These are phyloP conservation scores for Stictonetta naevosa DNA, from an alignment of 2,113 vertebrate species.

Conservation along the genomic window DNA sequence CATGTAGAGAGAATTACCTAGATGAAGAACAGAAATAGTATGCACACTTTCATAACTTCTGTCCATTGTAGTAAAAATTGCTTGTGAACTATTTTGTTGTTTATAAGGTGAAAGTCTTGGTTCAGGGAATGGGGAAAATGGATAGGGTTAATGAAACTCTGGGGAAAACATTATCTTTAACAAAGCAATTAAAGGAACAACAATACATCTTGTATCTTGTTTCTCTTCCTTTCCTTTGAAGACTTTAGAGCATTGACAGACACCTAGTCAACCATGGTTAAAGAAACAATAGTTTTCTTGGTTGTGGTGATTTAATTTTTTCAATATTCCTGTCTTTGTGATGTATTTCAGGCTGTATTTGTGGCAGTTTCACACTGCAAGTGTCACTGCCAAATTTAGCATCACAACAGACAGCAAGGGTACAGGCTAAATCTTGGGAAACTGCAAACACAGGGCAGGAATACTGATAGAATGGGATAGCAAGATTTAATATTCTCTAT, in stretches of 20 bases:
- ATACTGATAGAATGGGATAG: background rate
- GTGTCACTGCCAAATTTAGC: background rate
- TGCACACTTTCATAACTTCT: background rate
- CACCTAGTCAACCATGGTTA: background rate
- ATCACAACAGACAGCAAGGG: background rate
- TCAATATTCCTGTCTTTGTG: background rate
- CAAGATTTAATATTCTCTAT: background rate
- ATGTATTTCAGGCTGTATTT: background rate
- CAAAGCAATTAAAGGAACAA: background rate
- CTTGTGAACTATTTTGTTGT: background rate
- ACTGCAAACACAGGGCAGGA: background rate
- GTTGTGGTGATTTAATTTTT: background rate
- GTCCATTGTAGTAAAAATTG: background rate
- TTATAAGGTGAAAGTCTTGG: background rate
- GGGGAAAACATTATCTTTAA: background rate
- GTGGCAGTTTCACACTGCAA: background rate
- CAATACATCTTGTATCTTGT: background rate
- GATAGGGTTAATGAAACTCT: background rate
- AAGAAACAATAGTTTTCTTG: background rate
- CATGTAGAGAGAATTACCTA: background rate
- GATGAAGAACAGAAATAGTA: background rate
- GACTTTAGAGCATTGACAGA: background rate
- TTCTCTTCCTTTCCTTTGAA: background rate
- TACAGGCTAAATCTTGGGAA: background rate
- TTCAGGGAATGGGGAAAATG: background rate